A percentile compares a stretch with the other conserved stretches of the same genome.
phyloP scores from a whole-genome alignment of 2,113 vertebrate genomes.

The Pollachius pollachius region DNA sequence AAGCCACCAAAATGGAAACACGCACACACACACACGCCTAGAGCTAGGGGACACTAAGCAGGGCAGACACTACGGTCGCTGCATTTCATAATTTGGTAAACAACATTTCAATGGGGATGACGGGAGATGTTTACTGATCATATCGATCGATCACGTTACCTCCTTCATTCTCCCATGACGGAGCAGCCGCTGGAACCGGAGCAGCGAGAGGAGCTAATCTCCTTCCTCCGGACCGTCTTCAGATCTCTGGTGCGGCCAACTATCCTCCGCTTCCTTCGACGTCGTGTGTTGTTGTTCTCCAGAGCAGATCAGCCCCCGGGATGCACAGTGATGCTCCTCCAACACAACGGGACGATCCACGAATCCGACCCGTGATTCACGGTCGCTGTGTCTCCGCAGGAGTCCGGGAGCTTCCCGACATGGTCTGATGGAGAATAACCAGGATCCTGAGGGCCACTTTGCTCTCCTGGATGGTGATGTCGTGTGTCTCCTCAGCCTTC shows the following conservation, averaged over 20 bases:
- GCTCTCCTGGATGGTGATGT: not conserved
- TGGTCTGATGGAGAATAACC: not conserved
- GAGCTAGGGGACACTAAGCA: too few relatives aligned
- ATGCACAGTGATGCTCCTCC: constrained; percentile 7
- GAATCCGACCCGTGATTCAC: constrained; percentile 24
- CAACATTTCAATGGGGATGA: too few relatives aligned
- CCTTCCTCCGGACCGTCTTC: too few relatives aligned
- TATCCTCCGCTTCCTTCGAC: not conserved
- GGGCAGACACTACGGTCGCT: too few relatives aligned
- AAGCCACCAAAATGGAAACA: too few relatives aligned
- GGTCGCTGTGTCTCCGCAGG: constrained; percentile 32
- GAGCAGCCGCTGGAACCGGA: too few relatives aligned
- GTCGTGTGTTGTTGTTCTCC: not conserved
- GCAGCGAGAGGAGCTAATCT: too few relatives aligned
- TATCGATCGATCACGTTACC: too few relatives aligned
- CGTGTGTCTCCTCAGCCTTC: not conserved
- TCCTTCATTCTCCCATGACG: too few relatives aligned
- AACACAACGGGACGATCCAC: constrained; percentile 18
- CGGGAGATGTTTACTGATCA: too few relatives aligned
- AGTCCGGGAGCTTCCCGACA: not conserved
- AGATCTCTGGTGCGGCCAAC: constrained; percentile 18
- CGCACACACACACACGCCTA: too few relatives aligned
- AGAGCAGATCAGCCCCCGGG: not conserved
- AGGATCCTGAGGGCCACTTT: not conserved
- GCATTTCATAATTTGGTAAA: too few relatives aligned